A percentile compares a stretch with the other conserved stretches of the same genome.
Conservation (phyloP, 2,113 vertebrate species). For the Zapornia atra region DNA sequence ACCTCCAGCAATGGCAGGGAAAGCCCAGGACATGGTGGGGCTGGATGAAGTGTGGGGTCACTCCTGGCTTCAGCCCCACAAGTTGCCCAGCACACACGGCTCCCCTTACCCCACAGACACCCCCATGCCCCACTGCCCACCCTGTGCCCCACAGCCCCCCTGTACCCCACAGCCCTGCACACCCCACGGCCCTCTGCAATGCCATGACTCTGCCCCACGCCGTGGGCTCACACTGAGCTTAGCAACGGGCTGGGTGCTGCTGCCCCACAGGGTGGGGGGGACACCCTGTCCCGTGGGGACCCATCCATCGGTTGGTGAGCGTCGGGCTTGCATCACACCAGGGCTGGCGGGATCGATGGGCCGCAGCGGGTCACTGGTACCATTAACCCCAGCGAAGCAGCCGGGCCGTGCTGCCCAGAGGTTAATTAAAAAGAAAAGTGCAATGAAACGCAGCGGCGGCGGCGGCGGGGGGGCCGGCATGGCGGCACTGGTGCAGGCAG, state of each 20-base stretch:
- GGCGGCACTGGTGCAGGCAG: background rate
- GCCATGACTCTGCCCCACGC: rapidly evolving
- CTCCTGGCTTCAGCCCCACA: background rate
- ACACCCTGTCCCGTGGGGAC: background rate
- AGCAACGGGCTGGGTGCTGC: background rate
- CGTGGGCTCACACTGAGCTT: background rate
- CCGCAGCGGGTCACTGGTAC: conserved; percentile 32
- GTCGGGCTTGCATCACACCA: background rate
- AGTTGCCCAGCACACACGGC: background rate
- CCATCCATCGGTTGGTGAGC: too few relatives aligned
- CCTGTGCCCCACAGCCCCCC: background rate
- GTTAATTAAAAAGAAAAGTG: conserved; percentile 73
- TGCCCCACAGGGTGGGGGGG: rapidly evolving
- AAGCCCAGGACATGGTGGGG: too few relatives aligned
- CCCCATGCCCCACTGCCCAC: background rate
- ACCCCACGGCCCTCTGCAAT: background rate
- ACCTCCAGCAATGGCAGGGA: background rate
- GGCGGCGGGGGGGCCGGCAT: background rate
- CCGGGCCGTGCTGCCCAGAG: background rate
- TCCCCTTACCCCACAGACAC: too few relatives aligned
- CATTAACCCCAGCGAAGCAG: conserved; percentile 61
- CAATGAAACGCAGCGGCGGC: background rate
- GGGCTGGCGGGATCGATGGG: conserved; percentile 41
- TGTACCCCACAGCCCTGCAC: background rate
- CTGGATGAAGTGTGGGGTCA: background rate